These are phyloP conservation scores for Catostylus mosaicus DNA, from an alignment of 30 jellyfish, hydroid and myxozoan species.

Conservation along the genomic window DNA sequence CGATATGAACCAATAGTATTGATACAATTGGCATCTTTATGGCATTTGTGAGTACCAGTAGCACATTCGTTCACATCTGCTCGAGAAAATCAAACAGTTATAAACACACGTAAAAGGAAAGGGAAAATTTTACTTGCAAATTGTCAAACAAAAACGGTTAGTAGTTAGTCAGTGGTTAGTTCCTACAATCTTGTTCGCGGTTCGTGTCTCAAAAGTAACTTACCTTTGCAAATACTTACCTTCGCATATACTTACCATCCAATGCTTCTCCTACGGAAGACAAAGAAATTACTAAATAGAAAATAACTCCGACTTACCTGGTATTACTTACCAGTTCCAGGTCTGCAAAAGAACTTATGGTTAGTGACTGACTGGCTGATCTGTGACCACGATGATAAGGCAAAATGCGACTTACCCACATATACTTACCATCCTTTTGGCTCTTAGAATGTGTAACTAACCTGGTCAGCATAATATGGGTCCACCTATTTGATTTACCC, in stretches of 20 bases:
- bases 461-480: too few species aligned
- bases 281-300: too few species aligned
- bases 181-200: not conserved
- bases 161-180: slow-evolving; percentile 5
- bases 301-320: not conserved
- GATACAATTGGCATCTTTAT: slow-evolving; percentile 28
- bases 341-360: not conserved
- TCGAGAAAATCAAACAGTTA: not conserved
- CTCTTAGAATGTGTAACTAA: too few species aligned
- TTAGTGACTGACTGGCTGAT: not conserved
- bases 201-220: not conserved
- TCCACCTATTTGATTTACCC: too few species aligned
- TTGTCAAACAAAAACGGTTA: not conserved
- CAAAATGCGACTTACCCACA: not conserved
- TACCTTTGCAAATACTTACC: not conserved
- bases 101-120: not conserved
- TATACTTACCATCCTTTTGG: slow-evolving; percentile 8
- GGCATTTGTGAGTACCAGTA: slow-evolving; percentile 27
- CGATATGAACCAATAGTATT: slow-evolving; percentile 9
- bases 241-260: slow-evolving; percentile 3
- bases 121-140: not conserved
- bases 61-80: slow-evolving; percentile 36
- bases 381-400: not conserved
- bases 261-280: too few species aligned
- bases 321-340: slow-evolving; percentile 7